phyloP scores from a whole-genome alignment of 2,113 vertebrate genomes.

The Myrmophylax atrothorax region DNA sequence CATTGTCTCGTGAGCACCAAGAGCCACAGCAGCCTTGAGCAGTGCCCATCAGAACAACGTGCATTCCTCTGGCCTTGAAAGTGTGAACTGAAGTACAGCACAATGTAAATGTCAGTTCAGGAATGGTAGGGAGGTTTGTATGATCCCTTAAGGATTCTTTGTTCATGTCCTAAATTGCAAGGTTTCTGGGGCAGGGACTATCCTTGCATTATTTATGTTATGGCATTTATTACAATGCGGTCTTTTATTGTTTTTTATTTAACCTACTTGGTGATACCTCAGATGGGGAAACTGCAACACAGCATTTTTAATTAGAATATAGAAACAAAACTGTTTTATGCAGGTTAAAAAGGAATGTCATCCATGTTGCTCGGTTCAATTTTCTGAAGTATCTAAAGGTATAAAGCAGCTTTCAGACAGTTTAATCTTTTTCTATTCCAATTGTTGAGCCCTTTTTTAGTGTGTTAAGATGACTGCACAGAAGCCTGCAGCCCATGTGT shows the following conservation, averaged over 20 bases:
- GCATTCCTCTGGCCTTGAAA: background rate
- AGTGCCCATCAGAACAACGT: background rate
- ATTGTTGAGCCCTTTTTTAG: background rate
- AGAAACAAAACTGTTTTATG: background rate
- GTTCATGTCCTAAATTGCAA: constrained; percentile 47
- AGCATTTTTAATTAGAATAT: background rate
- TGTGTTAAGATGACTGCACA: background rate
- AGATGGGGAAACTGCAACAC: background rate
- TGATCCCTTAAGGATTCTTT: constrained; percentile 44
- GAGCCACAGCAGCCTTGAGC: background rate
- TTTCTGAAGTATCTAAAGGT: background rate
- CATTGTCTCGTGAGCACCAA: background rate
- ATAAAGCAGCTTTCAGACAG: background rate
- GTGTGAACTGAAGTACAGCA: background rate
- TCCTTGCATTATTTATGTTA: constrained; percentile 50
- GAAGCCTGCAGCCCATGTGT: background rate
- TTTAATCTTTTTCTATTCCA: background rate
- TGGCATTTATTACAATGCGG: background rate
- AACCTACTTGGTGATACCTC: background rate
- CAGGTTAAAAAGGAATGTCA: background rate
- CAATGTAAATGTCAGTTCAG: constrained; percentile 21
- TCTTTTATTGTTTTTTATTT: background rate
- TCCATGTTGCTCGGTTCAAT: background rate
- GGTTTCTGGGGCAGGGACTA: constrained; percentile 53
- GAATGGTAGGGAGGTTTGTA: constrained; percentile 3